These are phyloP conservation scores for Uria aalge DNA, from an alignment of 2,113 vertebrate species.

Conservation along the genomic window DNA sequence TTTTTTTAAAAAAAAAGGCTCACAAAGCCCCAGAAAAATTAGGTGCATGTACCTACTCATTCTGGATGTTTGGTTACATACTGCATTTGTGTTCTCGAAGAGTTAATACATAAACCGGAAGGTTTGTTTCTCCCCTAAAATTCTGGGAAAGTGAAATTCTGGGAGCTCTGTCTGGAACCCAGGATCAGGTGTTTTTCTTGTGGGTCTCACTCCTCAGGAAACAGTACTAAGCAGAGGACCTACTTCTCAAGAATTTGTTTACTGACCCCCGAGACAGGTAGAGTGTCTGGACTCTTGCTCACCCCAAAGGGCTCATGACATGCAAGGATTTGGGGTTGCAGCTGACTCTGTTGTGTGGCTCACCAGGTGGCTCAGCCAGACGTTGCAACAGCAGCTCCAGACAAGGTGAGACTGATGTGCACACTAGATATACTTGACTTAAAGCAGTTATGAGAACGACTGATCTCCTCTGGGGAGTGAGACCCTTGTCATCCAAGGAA, in stretches of 20 bases:
- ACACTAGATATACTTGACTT: background rate
- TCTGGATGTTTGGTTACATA: background rate
- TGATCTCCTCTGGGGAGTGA: background rate
- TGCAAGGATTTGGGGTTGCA: background rate
- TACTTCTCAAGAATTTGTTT: background rate
- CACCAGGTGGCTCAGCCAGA: background rate
- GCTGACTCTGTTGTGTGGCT: background rate
- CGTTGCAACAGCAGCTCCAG: background rate
- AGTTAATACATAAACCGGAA: background rate
- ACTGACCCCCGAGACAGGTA: background rate
- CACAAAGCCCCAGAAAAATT: background rate
- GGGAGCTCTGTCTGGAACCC: background rate
- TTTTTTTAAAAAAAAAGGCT: background rate
- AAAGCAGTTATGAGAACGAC: background rate
- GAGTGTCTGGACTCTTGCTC: background rate
- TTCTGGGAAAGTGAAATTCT: background rate
- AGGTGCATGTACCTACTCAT: accelerated
- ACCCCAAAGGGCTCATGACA: background rate
- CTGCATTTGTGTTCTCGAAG: background rate
- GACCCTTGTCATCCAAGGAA: background rate
- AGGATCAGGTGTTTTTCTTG: background rate
- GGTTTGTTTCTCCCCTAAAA: background rate
- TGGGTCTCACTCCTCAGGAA: background rate
- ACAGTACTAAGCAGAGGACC: background rate
- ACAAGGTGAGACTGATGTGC: background rate